Evolutionary conservation across 1,140 invertebrate genomes (phyloP).

Genomic region (Telenomus remus): DNA sequence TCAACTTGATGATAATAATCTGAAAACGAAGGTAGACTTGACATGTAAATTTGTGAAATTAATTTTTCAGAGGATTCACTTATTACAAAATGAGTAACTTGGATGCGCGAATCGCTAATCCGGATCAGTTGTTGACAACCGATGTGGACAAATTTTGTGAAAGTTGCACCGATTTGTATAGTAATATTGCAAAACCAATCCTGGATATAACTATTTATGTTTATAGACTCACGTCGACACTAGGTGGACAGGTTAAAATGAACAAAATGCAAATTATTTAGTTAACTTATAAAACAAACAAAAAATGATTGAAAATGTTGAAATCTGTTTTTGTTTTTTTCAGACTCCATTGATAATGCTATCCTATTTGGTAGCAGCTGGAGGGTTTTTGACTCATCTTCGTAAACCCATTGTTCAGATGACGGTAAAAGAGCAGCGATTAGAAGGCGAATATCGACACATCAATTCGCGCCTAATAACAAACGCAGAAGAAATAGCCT

Average conservation of each 20-base stretch:
- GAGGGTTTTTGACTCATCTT: slow-evolving; percentile 85
- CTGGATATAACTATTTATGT: slow-evolving; percentile 96
- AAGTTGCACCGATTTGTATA: slow-evolving; percentile 95
- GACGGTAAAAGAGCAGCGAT: slow-evolving; percentile 94
- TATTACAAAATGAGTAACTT: slow-evolving; percentile 98
- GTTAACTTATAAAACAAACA: too few relatives aligned
- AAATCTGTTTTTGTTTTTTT: slow-evolving; percentile 38
- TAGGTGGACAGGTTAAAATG: slow-evolving; percentile 84
- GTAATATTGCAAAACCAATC: slow-evolving; percentile 97
- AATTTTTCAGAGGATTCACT: slow-evolving; percentile 88
- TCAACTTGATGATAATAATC: too few relatives aligned
- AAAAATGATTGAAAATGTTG: too few relatives aligned
- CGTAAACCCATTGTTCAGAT: slow-evolving; percentile 90
- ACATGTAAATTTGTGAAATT: background rate
- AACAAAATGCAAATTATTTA: background rate
- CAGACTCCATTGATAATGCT: slow-evolving; percentile 92
- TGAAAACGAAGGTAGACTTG: too few relatives aligned
- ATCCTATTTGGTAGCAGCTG: slow-evolving; percentile 89
- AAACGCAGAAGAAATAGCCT: slow-evolving; percentile 98
- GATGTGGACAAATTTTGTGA: slow-evolving; percentile 99
- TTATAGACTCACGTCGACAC: slow-evolving; percentile 88
- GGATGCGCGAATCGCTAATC: slow-evolving; percentile 95
- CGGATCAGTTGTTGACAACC: slow-evolving; percentile 96
- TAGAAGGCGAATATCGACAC: slow-evolving; percentile 98
- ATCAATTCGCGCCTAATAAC: slow-evolving; percentile 97